A percentile compares a stretch with the other conserved stretches of the same genome.
phyloP scores from a whole-genome alignment of 2,797 vertebrate species.

The Simalia tracyae region DNA sequence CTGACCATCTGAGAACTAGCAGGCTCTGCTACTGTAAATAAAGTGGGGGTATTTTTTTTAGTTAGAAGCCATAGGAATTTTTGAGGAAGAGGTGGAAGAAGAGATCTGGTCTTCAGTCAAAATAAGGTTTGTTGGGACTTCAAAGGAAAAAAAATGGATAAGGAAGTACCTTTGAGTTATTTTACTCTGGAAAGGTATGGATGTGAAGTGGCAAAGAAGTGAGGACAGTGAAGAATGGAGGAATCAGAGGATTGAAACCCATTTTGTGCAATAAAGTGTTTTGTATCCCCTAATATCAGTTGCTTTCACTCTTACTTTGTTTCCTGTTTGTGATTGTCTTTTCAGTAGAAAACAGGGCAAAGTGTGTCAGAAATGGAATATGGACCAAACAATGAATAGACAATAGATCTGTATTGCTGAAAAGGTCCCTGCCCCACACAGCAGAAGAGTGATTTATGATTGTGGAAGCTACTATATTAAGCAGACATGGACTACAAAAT shows the following conservation, averaged over 20 bases:
- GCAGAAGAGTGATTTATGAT: not conserved
- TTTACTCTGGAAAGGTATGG: not conserved
- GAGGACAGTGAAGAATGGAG: not conserved
- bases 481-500: not conserved
- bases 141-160: not conserved
- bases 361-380: not conserved
- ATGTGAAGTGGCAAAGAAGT: too few relatives aligned
- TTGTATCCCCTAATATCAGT: not conserved
- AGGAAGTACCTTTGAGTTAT: not conserved
- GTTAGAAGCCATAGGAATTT: constrained; percentile 17
- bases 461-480: not conserved
- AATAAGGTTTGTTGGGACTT: not conserved
- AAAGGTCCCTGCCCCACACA: not conserved
- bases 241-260: not conserved
- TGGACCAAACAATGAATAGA: not conserved
- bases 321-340: not conserved
- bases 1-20: not conserved
- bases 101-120: not conserved
- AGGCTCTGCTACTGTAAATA: constrained; percentile 26
- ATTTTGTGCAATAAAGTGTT: constrained; percentile 13
- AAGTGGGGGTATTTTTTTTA: not conserved
- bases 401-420: not conserved
- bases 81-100: not conserved
- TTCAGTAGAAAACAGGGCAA: not conserved
- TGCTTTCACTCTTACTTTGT: not conserved